Evolutionary conservation across 2,113 vertebrate species (phyloP).

Genomic region (Bufo gargarizans): DNA sequence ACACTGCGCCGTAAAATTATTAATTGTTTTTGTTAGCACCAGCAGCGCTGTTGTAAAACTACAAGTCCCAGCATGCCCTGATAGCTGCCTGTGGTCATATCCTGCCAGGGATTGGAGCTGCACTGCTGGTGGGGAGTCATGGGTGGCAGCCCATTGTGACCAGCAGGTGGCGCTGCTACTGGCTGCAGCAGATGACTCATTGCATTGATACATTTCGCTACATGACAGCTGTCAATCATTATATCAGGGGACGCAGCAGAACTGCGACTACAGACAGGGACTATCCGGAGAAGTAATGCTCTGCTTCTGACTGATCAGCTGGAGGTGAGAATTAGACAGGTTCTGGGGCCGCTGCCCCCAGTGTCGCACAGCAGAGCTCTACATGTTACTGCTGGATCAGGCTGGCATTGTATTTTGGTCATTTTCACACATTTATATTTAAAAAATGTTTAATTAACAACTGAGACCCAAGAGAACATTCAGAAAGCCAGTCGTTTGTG

Average conservation of each 20-base stretch:
- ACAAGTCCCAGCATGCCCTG: neutral
- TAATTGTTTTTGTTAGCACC: neutral
- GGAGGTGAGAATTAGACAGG: neutral
- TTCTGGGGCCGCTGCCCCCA: neutral
- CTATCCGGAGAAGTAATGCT: neutral
- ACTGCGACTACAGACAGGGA: too few relatives aligned
- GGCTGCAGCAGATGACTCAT: neutral
- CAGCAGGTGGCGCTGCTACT: neutral
- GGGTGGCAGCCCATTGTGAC: neutral
- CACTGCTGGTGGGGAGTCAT: neutral
- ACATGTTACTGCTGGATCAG: neutral
- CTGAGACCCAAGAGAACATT: neutral
- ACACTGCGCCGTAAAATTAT: constrained; percentile 7
- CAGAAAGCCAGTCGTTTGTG: neutral
- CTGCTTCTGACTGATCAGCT: neutral
- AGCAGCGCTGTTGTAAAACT: neutral
- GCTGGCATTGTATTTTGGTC: neutral
- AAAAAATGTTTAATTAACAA: neutral
- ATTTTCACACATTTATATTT: neutral
- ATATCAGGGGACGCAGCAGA: neutral
- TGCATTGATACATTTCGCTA: neutral
- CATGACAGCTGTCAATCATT: neutral
- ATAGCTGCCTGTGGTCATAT: neutral
- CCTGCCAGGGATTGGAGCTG: neutral
- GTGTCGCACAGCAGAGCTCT: neutral